Evolutionary conservation across 2,888 invertebrate genomes (phyloP).

Genomic region (Apamea crenata): DNA sequence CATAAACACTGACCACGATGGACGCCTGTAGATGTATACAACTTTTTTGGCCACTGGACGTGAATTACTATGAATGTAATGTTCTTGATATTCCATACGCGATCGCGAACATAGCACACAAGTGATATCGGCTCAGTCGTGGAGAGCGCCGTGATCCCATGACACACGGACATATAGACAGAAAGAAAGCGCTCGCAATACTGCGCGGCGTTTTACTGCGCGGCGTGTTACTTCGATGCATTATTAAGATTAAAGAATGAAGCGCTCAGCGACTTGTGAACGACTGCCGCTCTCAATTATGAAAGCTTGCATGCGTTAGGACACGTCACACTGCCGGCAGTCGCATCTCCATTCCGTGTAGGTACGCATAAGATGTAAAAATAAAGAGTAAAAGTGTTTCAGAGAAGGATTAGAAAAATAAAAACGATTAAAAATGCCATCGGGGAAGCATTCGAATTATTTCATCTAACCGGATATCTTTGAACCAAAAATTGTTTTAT

Average conservation of each 20-base stretch:
- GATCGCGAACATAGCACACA: background rate
- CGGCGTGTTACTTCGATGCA: slow-evolving; percentile 41
- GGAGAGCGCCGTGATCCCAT: background rate
- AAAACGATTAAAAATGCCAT: background rate
- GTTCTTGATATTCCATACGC: background rate
- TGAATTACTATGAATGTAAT: no score
- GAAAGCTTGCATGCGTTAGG: slow-evolving; percentile 9
- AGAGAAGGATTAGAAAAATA: background rate
- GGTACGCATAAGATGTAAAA: no score
- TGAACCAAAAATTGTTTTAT: background rate
- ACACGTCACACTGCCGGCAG: slow-evolving; percentile 19
- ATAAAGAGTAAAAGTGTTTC: background rate
- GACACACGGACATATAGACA: background rate
- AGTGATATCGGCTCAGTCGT: background rate
- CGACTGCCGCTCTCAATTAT: slow-evolving; percentile 45
- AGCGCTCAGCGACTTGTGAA: slow-evolving; percentile 34
- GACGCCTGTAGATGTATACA: background rate
- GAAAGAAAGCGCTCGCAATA: background rate
- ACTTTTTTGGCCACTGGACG: background rate
- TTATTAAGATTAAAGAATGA: slow-evolving; percentile 67
- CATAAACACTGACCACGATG: background rate
- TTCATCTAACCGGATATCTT: no score
- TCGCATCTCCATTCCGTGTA: background rate
- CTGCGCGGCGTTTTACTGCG: slow-evolving; percentile 6
- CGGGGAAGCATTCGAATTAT: background rate